Conservation (phyloP, 2,113 vertebrate species). For the Burhinus bistriatus region DNA sequence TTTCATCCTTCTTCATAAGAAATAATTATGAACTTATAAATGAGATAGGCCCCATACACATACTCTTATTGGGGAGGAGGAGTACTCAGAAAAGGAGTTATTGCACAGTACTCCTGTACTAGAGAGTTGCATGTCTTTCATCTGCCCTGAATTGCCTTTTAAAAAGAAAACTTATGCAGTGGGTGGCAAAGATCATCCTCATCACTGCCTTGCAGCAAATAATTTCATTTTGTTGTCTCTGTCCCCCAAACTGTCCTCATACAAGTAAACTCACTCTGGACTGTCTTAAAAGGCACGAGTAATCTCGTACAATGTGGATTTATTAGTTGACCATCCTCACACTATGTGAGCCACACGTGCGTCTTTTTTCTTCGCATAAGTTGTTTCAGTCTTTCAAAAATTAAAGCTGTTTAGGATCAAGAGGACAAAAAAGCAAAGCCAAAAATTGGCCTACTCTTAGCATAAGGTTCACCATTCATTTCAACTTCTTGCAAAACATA, state of each 20-base stretch:
- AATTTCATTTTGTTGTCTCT: not conserved
- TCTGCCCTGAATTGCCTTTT: not conserved
- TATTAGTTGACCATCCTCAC: not conserved
- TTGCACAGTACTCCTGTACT: not conserved
- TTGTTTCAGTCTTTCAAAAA: not conserved
- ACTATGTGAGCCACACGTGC: fast-evolving
- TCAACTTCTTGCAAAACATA: not conserved
- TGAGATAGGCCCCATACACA: not conserved
- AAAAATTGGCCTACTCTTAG: not conserved
- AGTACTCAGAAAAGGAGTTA: not conserved
- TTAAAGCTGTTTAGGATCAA: not conserved
- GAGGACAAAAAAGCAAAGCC: not conserved
- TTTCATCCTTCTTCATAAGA: not conserved
- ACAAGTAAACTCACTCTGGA: not conserved
- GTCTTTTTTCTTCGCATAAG: not conserved
- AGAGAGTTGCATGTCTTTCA: not conserved
- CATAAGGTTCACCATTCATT: not conserved
- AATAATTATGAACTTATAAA: not conserved
- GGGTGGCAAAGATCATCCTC: not conserved
- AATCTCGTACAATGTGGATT: not conserved
- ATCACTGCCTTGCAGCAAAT: not conserved
- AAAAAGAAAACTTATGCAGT: not conserved
- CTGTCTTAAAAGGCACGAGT: not conserved
- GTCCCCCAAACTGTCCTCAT: not conserved
- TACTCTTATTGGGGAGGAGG: not conserved